Base-by-base conservation (phyloP, 2,113 vertebrate species). In the Cynopterus brachyotis region DNA sequence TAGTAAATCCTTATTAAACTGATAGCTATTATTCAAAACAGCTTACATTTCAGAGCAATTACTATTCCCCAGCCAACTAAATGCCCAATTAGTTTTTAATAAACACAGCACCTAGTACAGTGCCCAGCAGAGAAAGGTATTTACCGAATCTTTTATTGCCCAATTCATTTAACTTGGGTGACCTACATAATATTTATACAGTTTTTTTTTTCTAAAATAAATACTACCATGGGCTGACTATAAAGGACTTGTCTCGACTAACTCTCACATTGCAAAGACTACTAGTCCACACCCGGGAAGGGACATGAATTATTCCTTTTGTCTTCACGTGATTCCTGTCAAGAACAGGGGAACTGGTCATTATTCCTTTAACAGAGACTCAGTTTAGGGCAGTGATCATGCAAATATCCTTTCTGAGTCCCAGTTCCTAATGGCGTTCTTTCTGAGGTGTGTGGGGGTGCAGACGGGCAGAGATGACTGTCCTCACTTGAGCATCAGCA, bases 41-140 rank as follows among this genome's bases (percentile, higher is more conserved):
- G 84, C 84, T 93, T 89, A 96, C 70, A 92, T 96, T 97, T 94
- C 72, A 73, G 72, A 96, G 67, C 90, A 97, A 94, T 95, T 97
- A 84, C 60, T 81, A 94, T 81, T 95, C 85, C 79, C 94, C 22
- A 94, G 76, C 30, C 92, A 95, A 95, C 94, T 94, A 88, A 95
- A 91, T 95, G 91, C 57, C 67, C 96, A 97, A 97, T 95, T 97
- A 96, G 81, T 96, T 88, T 96, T 97, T 96, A 97, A 92, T 97
- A 86, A 97, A 97, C 96, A 93, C 62, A 96, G 67, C 50, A 97
- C 89, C 94, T 91, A 91, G 35, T 42, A 91, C 50, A 93, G 82
- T 70, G 37, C 88, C 59, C 92, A 94, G 78, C 35, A 84, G 88
- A 96, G 81, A 94, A 94, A 94, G 45, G 89, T 95, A 85, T 91